Base-by-base conservation (phyloP, 1,140 invertebrate genomes). In the Lethocerus indicus region DNA sequence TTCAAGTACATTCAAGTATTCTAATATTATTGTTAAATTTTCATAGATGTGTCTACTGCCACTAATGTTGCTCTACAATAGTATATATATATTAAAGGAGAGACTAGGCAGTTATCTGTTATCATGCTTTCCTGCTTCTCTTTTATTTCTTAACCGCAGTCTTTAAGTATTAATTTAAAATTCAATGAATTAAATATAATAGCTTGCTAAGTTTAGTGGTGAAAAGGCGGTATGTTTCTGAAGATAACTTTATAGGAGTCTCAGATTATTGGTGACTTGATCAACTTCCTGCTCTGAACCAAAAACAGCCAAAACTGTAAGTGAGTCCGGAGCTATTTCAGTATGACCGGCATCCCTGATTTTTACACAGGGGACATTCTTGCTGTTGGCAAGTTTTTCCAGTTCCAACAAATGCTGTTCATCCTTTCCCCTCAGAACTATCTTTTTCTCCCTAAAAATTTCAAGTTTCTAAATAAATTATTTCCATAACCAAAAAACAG, bases 271-370 rank as follows among this genome's bases (percentile, higher is more conserved):
- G 2, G 48, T 42, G n/a, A 72, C 60, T 55, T 60, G 55, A 56
- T 71, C 63, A 6, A 72, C 64, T 46, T 60, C 50, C 18, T 67
- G 60, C 51, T 67, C 65, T 29, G 58, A 54, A 7, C 70, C 70
- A 58, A 72, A 72, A 25, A 72, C 52, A 37, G 63, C 66, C 18
- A 72, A 59, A 50, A 72, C 67, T n/a, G 70, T 72, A 36, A 63
- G 51, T 4, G 69, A 68, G 24, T 64, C 64, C n/a, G 61, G 49
- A 12, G 68, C 60, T 52, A 78, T 70, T 63, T 79, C 74, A 29
- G 76, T 79, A 54, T 63, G 64, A 7, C 76, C 76, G 36, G 75
- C 75, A 66, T 79, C 76, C 44, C 69, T 66, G 3, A 79, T 73
- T 42, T 75, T 53, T 59, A 74, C 75, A 47, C 66, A 64, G 39